Evolutionary conservation across 2,797 vertebrate genomes (phyloP), one percentile per base, ranked within the genome.

Genomic region (Oryzias dopingdopingensis): DNA sequence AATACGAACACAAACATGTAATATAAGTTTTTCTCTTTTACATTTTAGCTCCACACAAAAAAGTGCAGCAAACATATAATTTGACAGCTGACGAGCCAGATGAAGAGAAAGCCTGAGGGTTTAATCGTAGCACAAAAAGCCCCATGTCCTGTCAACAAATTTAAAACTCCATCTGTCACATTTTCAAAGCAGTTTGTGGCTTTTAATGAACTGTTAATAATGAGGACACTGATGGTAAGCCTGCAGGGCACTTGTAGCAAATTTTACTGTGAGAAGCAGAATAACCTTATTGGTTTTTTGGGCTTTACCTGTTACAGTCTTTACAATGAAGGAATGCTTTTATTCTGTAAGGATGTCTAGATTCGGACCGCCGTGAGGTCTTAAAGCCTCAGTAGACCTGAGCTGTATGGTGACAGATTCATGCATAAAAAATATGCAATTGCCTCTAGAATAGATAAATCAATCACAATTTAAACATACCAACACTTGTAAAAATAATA

Each of bases 131-230:
- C 59, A 64, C 52, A 70, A 50, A 58, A 16, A 60, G 44, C 48
- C 50, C 65, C 55, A 49, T 49, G 63, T 70, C 63, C 65, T 52
- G 56, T 57, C 65, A 77, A 57, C 65, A 68, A 69, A 56, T 37
- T 52, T 72, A 49, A 66, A 69, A 61, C 72, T 81, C 83, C 85
- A 87, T 86, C 83, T 86, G 86, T 60, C 69, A 62, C 60, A 47
- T 77, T 79, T 80, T 70, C 51, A n/a, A 56, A 59, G 65, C 58
- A 78, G 67, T 72, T 82, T 58, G 59, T 62, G 22, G 63, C 71
- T 69, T 51, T 74, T 61, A 48, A 26, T 86, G 79, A 87, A 79
- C 70, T 77, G 60, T 81, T 67, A 84, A 65, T 82, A 85, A 83
- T 80, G 78, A 66, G 75, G 63, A 63, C 62, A 50, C 22, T 48